Conservation (phyloP, 2,797 vertebrate species). For the Danio albolineatus region DNA sequence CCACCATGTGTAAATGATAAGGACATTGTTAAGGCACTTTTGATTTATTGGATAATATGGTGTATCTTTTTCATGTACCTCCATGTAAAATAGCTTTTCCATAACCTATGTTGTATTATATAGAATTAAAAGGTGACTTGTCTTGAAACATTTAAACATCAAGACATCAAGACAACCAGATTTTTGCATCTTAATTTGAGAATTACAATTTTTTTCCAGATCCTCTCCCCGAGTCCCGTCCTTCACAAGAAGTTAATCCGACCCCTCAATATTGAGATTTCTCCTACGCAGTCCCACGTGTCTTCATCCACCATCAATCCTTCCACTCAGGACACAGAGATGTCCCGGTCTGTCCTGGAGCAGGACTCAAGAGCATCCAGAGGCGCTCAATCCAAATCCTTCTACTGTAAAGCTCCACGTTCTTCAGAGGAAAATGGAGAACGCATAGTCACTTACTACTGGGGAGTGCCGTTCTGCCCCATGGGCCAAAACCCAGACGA, state of each 20-base stretch:
- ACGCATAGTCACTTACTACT: slow-evolving; percentile 88
- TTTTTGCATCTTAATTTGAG: not conserved
- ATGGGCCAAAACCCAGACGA: slow-evolving; percentile 87
- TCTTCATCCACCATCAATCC: slow-evolving; percentile 24
- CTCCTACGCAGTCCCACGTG: slow-evolving; percentile 37
- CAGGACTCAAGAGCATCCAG: not conserved
- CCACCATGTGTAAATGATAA: no score
- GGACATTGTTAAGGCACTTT: no score
- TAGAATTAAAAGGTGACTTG: no score
- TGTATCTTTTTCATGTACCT: no score
- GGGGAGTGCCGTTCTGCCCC: slow-evolving; percentile 97
- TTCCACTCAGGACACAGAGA: slow-evolving; percentile 4
- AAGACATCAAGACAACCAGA: not conserved
- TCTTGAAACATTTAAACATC: not conserved
- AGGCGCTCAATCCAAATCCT: slow-evolving; percentile 32
- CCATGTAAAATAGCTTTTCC: no score
- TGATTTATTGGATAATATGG: no score
- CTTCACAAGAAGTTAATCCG: slow-evolving; percentile 62
- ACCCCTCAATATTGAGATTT: not conserved
- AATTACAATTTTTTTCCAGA: slow-evolving; percentile 50
- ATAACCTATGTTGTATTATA: no score
- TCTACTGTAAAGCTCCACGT: not conserved
- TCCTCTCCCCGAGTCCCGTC: slow-evolving; percentile 78
- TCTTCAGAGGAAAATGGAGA: not conserved
- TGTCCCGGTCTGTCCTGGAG: slow-evolving; percentile 1